These are phyloP conservation scores for Calliphora vomitoria DNA, from an alignment of 2,888 invertebrate species.

Conservation along the genomic window DNA sequence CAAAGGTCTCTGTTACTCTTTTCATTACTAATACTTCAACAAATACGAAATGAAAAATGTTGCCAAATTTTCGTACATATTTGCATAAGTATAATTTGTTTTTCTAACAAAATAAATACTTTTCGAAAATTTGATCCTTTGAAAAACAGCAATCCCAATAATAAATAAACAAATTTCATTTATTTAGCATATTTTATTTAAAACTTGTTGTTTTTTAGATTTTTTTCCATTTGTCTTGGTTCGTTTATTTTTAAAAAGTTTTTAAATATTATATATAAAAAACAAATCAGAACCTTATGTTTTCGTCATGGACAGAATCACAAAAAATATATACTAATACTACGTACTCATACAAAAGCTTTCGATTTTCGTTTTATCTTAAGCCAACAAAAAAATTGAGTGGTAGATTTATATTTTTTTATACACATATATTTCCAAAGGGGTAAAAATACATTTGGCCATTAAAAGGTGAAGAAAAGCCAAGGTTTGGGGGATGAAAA, in stretches of 20 bases:
- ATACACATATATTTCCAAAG: neutral
- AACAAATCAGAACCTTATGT: conserved; percentile 8
- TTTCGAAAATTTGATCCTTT: neutral
- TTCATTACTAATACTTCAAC: too few species aligned
- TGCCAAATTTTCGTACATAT: too few species aligned
- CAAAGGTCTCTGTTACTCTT: too few species aligned
- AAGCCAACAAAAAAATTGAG: neutral
- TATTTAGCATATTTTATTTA: conserved; percentile 47
- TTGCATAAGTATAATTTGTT: too few species aligned
- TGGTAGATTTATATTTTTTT: conserved; percentile 4
- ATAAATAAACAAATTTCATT: conserved; percentile 34
- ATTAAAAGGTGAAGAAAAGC: conserved; percentile 12
- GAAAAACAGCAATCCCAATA: neutral
- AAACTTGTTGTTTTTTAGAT: neutral
- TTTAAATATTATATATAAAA: neutral
- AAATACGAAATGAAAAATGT: too few species aligned
- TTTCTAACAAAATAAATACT: neutral
- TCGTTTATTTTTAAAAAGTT: conserved; percentile 31
- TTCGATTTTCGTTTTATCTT: neutral
- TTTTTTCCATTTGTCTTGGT: conserved; percentile 25
- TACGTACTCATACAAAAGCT: neutral
- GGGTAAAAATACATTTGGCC: conserved; percentile 15
- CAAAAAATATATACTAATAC: neutral
- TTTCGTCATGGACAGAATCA: conserved; percentile 6
- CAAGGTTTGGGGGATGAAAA: neutral